Evolutionary conservation across 92 coral and sea anemone species (phyloP).

Genomic region (Epizoanthus ramosus): DNA sequence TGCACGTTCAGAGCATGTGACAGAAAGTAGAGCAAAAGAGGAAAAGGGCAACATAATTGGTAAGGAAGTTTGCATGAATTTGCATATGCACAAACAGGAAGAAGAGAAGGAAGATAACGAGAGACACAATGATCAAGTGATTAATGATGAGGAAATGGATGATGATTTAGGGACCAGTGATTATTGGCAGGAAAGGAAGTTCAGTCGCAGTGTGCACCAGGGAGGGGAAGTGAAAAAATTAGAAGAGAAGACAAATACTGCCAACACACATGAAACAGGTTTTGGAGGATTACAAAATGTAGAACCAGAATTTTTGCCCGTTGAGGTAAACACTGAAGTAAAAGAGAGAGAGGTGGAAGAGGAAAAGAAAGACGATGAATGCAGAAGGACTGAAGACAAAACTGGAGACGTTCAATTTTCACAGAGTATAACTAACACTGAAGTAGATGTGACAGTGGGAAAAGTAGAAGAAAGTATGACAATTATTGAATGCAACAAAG

Average conservation of each 20-base stretch:
- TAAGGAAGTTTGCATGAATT: conserved; percentile 15
- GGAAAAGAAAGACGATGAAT: background rate
- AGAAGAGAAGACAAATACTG: background rate
- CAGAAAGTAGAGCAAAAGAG: conserved; percentile 5
- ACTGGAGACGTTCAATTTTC: background rate
- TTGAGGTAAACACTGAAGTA: conserved; percentile 5
- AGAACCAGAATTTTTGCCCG: background rate
- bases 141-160: background rate
- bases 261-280: background rate
- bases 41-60: conserved; percentile 1
- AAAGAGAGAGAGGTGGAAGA: background rate
- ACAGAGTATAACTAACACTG: background rate
- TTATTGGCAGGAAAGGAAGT: conserved; percentile 23
- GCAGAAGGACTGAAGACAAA: background rate
- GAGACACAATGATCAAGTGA: background rate
- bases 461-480: background rate
- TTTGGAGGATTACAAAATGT: background rate
- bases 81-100: conserved; percentile 5
- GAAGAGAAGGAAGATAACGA: conserved; percentile 13
- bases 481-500: background rate
- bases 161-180: background rate
- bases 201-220: background rate
- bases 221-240: background rate
- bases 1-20: conserved; percentile 27
- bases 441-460: background rate